A percentile compares a stretch with the other conserved stretches of the same genome.
These are phyloP conservation scores for Platorchestia sp. DNA, from an alignment of 1,140 invertebrate species.

Conservation along the genomic window DNA sequence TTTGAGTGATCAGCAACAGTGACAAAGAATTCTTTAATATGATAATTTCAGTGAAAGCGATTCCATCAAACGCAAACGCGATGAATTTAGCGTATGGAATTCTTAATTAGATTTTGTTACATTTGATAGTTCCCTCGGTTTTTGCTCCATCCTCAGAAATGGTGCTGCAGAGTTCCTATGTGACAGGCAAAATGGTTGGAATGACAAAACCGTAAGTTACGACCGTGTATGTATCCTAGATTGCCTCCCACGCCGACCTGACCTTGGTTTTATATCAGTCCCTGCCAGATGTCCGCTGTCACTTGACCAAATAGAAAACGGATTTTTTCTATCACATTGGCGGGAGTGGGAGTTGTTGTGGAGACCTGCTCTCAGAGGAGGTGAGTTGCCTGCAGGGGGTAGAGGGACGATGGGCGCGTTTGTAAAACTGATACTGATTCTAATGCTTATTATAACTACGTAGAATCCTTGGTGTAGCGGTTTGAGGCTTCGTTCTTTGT, in stretches of 20 bases:
- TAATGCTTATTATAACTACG: no score
- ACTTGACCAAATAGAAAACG: slow-evolving; percentile 32
- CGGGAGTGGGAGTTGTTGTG: not conserved
- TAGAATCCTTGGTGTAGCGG: no score
- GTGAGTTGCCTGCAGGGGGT: not conserved
- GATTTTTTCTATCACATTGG: not conserved
- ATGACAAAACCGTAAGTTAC: not conserved
- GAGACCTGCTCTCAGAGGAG: no score
- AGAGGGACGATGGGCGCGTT: no score
- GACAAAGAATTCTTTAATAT: not conserved
- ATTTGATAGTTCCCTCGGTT: not conserved
- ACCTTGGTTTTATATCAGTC: slow-evolving; percentile 8
- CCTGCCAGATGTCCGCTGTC: not conserved
- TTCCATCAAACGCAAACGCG: not conserved
- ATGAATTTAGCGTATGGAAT: not conserved
- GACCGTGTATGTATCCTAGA: not conserved
- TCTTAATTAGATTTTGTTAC: not conserved
- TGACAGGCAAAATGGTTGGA: not conserved
- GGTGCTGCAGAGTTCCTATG: not conserved
- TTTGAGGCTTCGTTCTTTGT: no score
- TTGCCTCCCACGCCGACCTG: not conserved
- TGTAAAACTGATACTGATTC: no score
- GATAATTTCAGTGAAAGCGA: not conserved
- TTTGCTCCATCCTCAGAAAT: not conserved
- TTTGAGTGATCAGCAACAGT: not conserved